phyloP scores from a whole-genome alignment of 1,140 invertebrate species.

The Papilio glaucus region DNA sequence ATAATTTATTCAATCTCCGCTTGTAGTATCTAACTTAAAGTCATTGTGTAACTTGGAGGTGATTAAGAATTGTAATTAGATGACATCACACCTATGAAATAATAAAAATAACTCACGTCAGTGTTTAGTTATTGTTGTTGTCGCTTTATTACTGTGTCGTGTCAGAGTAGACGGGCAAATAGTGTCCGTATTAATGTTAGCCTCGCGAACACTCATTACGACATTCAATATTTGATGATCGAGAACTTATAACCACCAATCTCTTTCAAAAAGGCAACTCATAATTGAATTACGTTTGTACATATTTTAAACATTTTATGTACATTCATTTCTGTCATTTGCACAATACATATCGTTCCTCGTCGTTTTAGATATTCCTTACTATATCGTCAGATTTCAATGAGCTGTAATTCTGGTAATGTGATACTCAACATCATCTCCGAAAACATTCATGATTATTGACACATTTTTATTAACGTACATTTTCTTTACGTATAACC shows the following conservation, averaged over 20 bases:
- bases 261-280: background rate
- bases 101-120: conserved; percentile 55
- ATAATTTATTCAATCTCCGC: conserved; percentile 17
- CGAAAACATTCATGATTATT: conserved; percentile 27
- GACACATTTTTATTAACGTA: conserved; percentile 23
- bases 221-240: conserved; percentile 51
- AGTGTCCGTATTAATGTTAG: conserved; percentile 61
- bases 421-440: conserved; percentile 5
- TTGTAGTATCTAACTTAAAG: conserved; percentile 33
- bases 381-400: conserved; percentile 41
- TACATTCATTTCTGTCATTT: conserved; percentile 55
- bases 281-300: background rate
- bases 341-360: conserved; percentile 71
- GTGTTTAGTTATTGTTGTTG: conserved; percentile 79
- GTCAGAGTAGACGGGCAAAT: conserved; percentile 65
- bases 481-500: conserved; percentile 5
- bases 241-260: conserved; percentile 12
- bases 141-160: conserved; percentile 69
- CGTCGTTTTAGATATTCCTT: conserved; percentile 58
- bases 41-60: conserved; percentile 36
- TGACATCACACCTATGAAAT: conserved; percentile 51
- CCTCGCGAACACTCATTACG: conserved; percentile 48
- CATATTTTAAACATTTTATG: conserved; percentile 23
- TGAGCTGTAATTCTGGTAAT: conserved; percentile 2
- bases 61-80: conserved; percentile 49